Percentiles rank a stretch among this genome's conserved stretches.
Evolutionary conservation across 2,113 vertebrate species (phyloP).

Genomic region (Chaenogobius annularis): DNA sequence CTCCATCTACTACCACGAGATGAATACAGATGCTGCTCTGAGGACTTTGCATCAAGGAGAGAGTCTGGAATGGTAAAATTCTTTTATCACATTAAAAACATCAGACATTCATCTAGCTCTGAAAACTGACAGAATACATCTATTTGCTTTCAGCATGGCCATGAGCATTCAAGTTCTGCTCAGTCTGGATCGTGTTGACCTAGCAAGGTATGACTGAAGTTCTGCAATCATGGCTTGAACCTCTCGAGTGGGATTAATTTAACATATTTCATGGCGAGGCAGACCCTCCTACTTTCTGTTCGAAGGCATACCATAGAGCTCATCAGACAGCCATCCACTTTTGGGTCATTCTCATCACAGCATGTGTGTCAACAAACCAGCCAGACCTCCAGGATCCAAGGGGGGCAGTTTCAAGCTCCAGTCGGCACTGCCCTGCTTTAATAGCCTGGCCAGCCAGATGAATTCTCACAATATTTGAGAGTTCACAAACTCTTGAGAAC

Average conservation of each 20-base stretch:
- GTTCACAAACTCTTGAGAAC: too few relatives aligned
- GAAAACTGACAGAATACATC: constrained; percentile 9
- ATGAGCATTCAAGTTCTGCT: constrained; percentile 92
- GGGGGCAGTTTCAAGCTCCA: too few relatives aligned
- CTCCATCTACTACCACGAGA: constrained; percentile 87
- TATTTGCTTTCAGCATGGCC: constrained; percentile 79
- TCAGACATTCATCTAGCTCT: not conserved
- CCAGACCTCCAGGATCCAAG: too few relatives aligned
- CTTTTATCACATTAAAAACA: not conserved
- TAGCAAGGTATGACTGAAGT: constrained; percentile 83
- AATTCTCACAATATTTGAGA: too few relatives aligned
- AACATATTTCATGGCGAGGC: not conserved
- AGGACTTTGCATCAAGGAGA: constrained; percentile 90
- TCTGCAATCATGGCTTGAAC: not conserved
- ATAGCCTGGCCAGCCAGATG: too few relatives aligned
- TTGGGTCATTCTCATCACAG: too few relatives aligned
- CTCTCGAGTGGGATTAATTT: not conserved
- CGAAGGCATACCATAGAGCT: too few relatives aligned
- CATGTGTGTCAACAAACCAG: too few relatives aligned
- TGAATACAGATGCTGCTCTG: constrained; percentile 86
- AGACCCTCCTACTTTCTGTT: too few relatives aligned
- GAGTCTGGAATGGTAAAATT: constrained; percentile 88
- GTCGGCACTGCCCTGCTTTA: too few relatives aligned
- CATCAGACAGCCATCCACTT: too few relatives aligned
- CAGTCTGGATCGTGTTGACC: constrained; percentile 90